Percentiles rank a stretch among this genome's conserved stretches.
Conservation (phyloP, 2,888 invertebrate genomes). For the Anarsia innoxiella region DNA sequence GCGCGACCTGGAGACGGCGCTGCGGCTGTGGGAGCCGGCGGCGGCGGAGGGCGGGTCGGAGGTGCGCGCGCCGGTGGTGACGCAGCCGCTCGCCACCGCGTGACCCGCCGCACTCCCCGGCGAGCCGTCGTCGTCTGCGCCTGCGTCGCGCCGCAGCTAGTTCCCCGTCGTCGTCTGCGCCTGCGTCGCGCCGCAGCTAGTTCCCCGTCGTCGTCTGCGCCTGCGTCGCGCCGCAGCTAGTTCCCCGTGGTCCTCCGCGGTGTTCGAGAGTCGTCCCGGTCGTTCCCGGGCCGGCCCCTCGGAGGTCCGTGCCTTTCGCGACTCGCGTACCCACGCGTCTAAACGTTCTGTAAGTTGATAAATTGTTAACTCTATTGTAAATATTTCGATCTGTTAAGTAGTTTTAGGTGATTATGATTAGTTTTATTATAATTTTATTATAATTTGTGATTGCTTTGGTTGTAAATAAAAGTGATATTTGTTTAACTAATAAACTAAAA, state of each 20-base stretch:
- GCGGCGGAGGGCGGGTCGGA: slow-evolving; percentile 33
- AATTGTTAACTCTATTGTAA: slow-evolving; percentile 71
- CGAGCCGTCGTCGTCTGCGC: background rate
- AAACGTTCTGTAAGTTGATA: slow-evolving; percentile 36
- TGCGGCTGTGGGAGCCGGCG: slow-evolving; percentile 75
- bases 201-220: background rate
- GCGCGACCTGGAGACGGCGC: slow-evolving; percentile 91
- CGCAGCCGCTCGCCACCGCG: slow-evolving; percentile 60
- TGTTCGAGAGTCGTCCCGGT: too few relatives aligned
- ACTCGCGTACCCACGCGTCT: slow-evolving; percentile 26
- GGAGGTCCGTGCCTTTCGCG: slow-evolving; percentile 28
- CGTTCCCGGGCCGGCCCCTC: slow-evolving; percentile 10
- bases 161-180: too few relatives aligned
- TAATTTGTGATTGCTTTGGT: slow-evolving; percentile 74
- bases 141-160: too few relatives aligned
- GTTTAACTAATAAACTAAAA: slow-evolving; percentile 72
- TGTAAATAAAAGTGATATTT: slow-evolving; percentile 75
- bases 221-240: background rate
- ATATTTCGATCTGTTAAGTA: slow-evolving; percentile 73
- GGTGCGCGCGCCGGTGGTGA: slow-evolving; percentile 76
- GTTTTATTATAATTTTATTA: slow-evolving; percentile 64
- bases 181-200: background rate
- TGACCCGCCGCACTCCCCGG: slow-evolving; percentile 21
- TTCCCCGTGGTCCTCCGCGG: background rate
- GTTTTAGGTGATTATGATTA: slow-evolving; percentile 71